Evolutionary conservation across 2,797 vertebrate genomes (phyloP), one percentile per base, ranked within the genome.

Genomic region (Meda fulgida): DNA sequence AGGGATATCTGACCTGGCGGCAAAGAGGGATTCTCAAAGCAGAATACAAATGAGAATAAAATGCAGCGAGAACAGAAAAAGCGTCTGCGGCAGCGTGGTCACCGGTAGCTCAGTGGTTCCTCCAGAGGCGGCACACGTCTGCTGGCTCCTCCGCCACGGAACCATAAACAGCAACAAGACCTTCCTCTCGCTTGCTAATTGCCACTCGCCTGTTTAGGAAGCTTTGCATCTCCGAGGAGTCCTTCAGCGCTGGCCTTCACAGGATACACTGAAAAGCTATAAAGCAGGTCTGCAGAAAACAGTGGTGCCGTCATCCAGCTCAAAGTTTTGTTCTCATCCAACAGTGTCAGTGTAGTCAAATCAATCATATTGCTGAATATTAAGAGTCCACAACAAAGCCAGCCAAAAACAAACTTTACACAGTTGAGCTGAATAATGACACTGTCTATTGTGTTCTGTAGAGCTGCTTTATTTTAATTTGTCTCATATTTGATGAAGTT

Each of bases 1-100:
- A 87, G 85, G 91, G 89, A 92, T 93, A 94, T 91, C 92, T 88
- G 91, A 92, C 90, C 92, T 92, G 92, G 92, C 89, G 65, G 87
- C 81, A 73, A 63, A 86, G 84, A 69, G 67, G 63, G 34, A 31
- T 55, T 81, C 76, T 73, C 71, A 70, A 83, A 73, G 71, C 66
- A 18, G 66, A 84, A 80, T 78, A 71, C 58, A 80, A 80, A 86
- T 80, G 79, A 80, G 79, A 51, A 26, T 66, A 40, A 72, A 71
- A 72, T 36, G n/a, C 78, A 73, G 65, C 13, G 21, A n/a, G 19
- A 31, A 70, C 63, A 87, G 81, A 81, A 48, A 53, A 84, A 46
- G 38, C 11, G 38, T 72, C 58, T 66, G 51, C 9, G 36, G 70
- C n/a, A 38, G 75, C 19, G 26, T 46, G 63, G 65, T 67, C 72